Evolutionary conservation across 2,113 vertebrate genomes (phyloP).

Genomic region (Brachyhypopomus occidentalis): DNA sequence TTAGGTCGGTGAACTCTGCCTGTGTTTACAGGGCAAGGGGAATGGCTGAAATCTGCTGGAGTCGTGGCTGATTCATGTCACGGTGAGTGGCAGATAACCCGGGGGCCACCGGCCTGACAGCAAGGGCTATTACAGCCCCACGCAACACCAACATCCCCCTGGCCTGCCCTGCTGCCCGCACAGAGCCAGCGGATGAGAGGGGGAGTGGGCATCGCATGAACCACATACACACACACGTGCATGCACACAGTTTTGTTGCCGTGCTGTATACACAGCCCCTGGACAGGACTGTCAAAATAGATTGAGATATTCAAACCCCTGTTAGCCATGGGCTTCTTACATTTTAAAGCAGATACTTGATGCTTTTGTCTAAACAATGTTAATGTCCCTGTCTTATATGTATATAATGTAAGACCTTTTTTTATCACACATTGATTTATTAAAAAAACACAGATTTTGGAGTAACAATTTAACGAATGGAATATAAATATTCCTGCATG

Average conservation of each 20-base stretch:
- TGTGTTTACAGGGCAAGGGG: slow-evolving; percentile 67
- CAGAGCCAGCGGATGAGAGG: slow-evolving; percentile 9
- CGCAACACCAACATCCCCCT: slow-evolving; percentile 78
- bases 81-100: slow-evolving; percentile 80
- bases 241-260: neutral
- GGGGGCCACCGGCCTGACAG: slow-evolving; percentile 72
- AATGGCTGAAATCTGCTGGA: slow-evolving; percentile 71
- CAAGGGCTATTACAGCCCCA: slow-evolving; percentile 78
- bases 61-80: slow-evolving; percentile 73
- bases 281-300: slow-evolving; percentile 47
- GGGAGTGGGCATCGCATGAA: slow-evolving; percentile 1
- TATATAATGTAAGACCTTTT: neutral
- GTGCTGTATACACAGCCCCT: slow-evolving; percentile 34
- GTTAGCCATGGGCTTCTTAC: slow-evolving; percentile 28
- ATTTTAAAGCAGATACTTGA: slow-evolving; percentile 28
- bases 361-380: neutral
- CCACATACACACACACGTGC: neutral
- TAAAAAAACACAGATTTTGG: no score
- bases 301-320: slow-evolving; percentile 39
- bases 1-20: slow-evolving; percentile 54
- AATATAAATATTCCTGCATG: no score
- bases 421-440: neutral
- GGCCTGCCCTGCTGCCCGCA: slow-evolving; percentile 64
- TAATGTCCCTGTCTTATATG: neutral
- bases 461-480: no score